Percentiles rank a stretch among this genome's conserved stretches.
Conservation (phyloP, 2,113 vertebrate species). For the Galbula dea region DNA sequence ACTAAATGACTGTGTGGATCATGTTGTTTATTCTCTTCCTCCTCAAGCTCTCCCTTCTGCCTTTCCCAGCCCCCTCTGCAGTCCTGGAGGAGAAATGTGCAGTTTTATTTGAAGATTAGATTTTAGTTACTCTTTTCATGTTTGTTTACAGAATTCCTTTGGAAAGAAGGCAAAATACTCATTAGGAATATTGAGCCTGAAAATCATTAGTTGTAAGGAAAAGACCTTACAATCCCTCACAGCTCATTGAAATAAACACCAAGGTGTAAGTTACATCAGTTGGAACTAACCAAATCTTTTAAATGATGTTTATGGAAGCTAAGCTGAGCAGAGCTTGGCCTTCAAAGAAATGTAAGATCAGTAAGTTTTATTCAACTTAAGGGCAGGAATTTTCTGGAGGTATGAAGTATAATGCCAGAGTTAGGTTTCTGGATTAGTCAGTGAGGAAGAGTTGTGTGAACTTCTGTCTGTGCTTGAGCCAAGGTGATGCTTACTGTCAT, state of each 20-base stretch:
- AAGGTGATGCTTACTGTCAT: neutral
- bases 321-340: neutral
- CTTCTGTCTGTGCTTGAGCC: neutral
- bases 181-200: neutral
- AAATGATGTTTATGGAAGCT: neutral
- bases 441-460: neutral
- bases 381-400: neutral
- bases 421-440: neutral
- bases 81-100: neutral
- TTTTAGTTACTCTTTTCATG: neutral
- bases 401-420: neutral
- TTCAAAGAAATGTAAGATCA: neutral
- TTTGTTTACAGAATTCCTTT: conserved; percentile 18
- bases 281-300: neutral
- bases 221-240: neutral
- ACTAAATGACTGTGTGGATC: neutral
- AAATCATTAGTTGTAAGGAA: neutral
- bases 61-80: neutral
- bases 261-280: neutral
- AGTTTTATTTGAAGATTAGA: neutral
- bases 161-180: neutral
- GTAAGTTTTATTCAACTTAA: neutral
- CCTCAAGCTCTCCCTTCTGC: neutral
- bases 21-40: conserved; percentile 33
- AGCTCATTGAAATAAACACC: neutral